Evolutionary conservation across 1,140 invertebrate species (phyloP).

Genomic region (Dryas iulia): DNA sequence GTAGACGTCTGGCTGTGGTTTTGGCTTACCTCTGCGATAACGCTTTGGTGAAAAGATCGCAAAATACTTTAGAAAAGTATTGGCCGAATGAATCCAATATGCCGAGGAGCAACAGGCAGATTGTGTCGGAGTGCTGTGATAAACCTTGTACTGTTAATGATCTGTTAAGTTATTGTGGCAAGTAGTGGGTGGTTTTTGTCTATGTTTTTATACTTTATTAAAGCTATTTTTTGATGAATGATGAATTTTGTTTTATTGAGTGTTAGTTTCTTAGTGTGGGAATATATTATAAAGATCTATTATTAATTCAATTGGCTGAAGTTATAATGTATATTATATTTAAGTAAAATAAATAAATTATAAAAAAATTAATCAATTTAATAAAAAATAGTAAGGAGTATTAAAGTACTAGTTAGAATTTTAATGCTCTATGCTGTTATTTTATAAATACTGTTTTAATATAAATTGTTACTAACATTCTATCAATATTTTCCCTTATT

Average conservation of each 20-base stretch:
- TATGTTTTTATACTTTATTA: background rate
- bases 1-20: constrained; percentile 11
- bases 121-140: background rate
- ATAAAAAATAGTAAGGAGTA: too few species aligned
- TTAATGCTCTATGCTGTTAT: too few species aligned
- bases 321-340: too few species aligned
- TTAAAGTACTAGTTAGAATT: too few species aligned
- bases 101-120: background rate
- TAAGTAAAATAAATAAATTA: too few species aligned
- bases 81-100: background rate
- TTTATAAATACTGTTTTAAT: too few species aligned
- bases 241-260: background rate
- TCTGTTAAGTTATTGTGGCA: background rate
- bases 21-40: constrained; percentile 24
- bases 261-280: too few species aligned
- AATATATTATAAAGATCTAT: too few species aligned
- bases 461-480: too few species aligned
- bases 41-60: constrained; percentile 22
- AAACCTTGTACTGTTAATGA: background rate
- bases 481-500: too few species aligned
- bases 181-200: background rate
- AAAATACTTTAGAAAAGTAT: background rate
- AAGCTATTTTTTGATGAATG: background rate
- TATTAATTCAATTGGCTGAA: too few species aligned
- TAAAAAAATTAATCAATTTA: too few species aligned